These are phyloP conservation scores for Hesperia comma DNA, from an alignment of 2,888 invertebrate species.

Conservation along the genomic window DNA sequence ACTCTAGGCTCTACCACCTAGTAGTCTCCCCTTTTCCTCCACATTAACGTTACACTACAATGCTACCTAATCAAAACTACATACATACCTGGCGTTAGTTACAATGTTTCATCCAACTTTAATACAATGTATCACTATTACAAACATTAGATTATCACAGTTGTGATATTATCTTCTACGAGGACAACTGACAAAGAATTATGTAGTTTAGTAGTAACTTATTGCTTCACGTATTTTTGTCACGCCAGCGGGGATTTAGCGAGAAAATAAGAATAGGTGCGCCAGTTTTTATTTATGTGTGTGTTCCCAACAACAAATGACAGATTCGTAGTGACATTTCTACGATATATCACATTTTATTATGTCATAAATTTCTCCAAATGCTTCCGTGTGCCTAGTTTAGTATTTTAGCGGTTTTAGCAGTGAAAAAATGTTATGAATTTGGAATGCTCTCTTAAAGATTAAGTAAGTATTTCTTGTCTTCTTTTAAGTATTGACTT, in stretches of 20 bases:
- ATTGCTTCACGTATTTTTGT: slow-evolving; percentile 1
- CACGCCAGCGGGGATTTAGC: background rate
- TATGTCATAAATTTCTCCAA: slow-evolving; percentile 13
- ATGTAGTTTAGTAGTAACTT: slow-evolving; percentile 6
- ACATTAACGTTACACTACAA: no score
- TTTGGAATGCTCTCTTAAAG: no score
- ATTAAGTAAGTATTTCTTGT: no score
- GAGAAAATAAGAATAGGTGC: slow-evolving; percentile 10
- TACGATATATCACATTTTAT: slow-evolving; percentile 17
- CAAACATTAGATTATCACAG: no score
- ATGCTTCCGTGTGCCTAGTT: slow-evolving; percentile 8
- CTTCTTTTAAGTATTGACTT: no score
- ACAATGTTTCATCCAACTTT: no score
- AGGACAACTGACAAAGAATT: background rate
- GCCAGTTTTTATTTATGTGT: slow-evolving; percentile 19
- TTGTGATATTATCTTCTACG: background rate
- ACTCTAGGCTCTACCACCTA: no score
- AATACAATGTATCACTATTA: no score
- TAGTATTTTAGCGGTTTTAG: background rate
- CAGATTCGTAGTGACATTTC: slow-evolving; percentile 3
- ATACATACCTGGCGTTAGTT: no score
- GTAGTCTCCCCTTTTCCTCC: no score
- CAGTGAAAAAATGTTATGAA: background rate
- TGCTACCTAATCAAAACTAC: no score
- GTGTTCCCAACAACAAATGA: slow-evolving; percentile 1